These are phyloP conservation scores for Glaucidium brasilianum DNA, from an alignment of 2,113 vertebrate species.

Conservation along the genomic window DNA sequence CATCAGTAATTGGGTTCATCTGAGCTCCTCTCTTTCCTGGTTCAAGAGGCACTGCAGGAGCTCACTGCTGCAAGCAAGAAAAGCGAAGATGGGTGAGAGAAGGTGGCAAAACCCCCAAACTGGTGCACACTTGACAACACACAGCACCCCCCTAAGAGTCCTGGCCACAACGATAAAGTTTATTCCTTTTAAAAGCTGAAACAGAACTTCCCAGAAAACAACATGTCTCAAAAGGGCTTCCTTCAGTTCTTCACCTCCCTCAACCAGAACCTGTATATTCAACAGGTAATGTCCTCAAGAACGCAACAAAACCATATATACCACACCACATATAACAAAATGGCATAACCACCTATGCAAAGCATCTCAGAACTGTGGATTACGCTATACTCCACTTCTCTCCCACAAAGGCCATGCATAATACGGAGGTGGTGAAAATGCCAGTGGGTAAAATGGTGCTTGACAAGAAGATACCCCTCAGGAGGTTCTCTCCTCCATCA, in stretches of 20 bases:
- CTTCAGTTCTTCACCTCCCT: background rate
- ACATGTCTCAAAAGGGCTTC: background rate
- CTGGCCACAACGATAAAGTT: background rate
- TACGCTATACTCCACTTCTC: background rate
- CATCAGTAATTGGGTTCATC: background rate
- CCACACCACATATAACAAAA: fast-evolving
- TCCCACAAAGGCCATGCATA: background rate
- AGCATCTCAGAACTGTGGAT: background rate
- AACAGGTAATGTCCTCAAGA: background rate
- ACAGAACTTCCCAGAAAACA: background rate
- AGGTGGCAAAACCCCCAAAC: background rate
- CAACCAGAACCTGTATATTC: background rate
- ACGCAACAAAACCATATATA: background rate
- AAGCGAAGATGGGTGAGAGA: background rate
- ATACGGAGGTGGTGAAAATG: background rate
- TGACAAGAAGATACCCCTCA: background rate
- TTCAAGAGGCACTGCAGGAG: background rate
- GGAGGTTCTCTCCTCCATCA: background rate
- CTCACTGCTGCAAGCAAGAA: background rate
- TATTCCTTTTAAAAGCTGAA: background rate
- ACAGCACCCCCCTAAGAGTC: background rate
- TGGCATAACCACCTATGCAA: background rate
- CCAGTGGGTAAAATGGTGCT: background rate
- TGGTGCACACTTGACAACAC: background rate
- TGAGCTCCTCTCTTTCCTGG: background rate